Evolutionary conservation across 1,140 invertebrate species (phyloP).

Genomic region (Popillia japonica): DNA sequence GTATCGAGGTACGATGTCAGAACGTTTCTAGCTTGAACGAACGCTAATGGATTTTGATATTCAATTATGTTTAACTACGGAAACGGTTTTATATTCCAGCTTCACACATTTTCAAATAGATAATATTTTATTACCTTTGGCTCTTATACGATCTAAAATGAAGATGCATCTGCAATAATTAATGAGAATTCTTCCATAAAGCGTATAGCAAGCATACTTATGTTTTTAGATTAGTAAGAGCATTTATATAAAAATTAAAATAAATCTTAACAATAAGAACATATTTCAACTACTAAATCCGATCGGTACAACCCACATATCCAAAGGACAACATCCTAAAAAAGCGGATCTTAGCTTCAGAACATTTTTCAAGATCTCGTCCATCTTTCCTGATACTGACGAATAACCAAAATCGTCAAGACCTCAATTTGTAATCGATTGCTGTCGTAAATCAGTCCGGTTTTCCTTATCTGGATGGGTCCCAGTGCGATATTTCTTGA

Average conservation of each 20-base stretch:
- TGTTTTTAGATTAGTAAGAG: no score
- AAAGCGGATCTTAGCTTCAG: not conserved
- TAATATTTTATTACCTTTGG: not conserved
- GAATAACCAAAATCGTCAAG: slow-evolving; percentile 9
- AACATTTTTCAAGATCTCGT: slow-evolving; percentile 2
- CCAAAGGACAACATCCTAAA: not conserved
- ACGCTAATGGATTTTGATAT: slow-evolving; percentile 4
- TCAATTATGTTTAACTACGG: not conserved
- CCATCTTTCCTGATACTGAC: not conserved
- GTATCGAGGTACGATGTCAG: not conserved
- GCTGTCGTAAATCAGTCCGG: not conserved
- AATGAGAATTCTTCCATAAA: no score
- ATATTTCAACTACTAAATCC: not conserved
- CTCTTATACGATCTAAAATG: not conserved
- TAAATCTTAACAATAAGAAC: no score
- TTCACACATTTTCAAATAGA: not conserved
- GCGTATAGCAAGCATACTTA: no score
- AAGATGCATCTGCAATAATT: no score
- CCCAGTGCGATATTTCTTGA: not conserved
- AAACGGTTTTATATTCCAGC: not conserved
- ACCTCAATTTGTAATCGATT: slow-evolving; percentile 14
- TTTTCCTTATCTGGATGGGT: not conserved
- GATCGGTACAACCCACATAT: not conserved
- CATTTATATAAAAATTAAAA: no score
- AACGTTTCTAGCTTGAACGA: not conserved